Evolutionary conservation across 1,140 invertebrate genomes (phyloP).

Genomic region (Drosophila pseudoobscura): DNA sequence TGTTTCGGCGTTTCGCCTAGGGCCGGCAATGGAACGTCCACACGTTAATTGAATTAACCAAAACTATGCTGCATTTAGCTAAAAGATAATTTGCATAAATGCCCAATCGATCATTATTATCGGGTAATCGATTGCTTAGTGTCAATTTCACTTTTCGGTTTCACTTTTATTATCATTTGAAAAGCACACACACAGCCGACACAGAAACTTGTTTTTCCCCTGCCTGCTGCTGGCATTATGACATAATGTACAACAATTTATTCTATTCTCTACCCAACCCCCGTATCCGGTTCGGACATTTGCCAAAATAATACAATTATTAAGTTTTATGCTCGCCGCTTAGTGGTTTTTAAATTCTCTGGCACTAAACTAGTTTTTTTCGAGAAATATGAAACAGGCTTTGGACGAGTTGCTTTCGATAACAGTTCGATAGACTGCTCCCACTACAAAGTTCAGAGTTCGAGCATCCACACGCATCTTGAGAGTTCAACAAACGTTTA

Average conservation of each 20-base stretch:
- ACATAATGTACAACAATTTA: slow-evolving; percentile 54
- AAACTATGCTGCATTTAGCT: slow-evolving; percentile 68
- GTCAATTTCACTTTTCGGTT: slow-evolving; percentile 75
- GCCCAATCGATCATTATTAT: slow-evolving; percentile 73
- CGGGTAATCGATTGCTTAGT: slow-evolving; percentile 36
- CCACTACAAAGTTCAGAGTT: slow-evolving; percentile 29
- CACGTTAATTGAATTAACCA: slow-evolving; percentile 73
- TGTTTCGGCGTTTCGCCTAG: slow-evolving; percentile 23
- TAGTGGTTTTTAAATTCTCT: slow-evolving; percentile 58
- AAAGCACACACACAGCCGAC: neutral
- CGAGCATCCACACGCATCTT: slow-evolving; percentile 9
- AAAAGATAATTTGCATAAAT: slow-evolving; percentile 65
- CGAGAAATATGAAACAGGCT: slow-evolving; percentile 42
- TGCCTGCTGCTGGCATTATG: slow-evolving; percentile 33
- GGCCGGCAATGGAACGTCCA: slow-evolving; percentile 32
- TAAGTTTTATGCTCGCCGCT: slow-evolving; percentile 65
- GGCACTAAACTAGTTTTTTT: slow-evolving; percentile 62
- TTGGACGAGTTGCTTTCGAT: slow-evolving; percentile 1
- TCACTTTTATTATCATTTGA: slow-evolving; percentile 56
- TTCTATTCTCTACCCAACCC: slow-evolving; percentile 17
- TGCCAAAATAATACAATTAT: slow-evolving; percentile 59
- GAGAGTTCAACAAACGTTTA: slow-evolving; percentile 37
- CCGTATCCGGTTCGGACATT: slow-evolving; percentile 65
- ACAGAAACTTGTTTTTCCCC: slow-evolving; percentile 45
- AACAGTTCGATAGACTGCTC: neutral